Conservation (phyloP, 2,113 vertebrate genomes). For the Bambusicola thoracicus region DNA sequence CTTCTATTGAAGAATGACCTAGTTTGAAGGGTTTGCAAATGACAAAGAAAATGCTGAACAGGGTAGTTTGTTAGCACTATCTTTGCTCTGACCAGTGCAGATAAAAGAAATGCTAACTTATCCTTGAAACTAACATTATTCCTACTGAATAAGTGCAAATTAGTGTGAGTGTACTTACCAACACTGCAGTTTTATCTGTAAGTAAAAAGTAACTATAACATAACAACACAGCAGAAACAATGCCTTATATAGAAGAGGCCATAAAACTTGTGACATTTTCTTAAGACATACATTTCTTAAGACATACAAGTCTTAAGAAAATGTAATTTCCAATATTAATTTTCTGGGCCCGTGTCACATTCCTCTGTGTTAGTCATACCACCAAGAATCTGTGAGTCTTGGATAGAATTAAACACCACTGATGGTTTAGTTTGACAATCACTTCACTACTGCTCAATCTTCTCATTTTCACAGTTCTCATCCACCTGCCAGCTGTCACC, state of each 20-base stretch:
- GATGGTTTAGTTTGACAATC: neutral
- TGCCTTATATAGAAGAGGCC: neutral
- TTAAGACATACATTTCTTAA: no score
- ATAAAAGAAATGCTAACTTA: neutral
- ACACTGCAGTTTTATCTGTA: neutral
- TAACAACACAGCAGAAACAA: neutral
- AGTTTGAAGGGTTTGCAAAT: neutral
- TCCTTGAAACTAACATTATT: neutral
- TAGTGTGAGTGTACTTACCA: neutral
- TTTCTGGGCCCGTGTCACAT: neutral
- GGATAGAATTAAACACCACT: neutral
- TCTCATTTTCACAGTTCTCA: neutral
- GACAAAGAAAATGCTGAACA: neutral
- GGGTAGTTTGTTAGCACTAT: neutral
- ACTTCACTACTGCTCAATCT: neutral
- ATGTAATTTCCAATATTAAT: neutral
- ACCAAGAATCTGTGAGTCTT: neutral
- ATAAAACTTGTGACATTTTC: no score
- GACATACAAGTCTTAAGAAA: neutral
- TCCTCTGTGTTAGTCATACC: neutral
- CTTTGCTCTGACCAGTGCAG: neutral
- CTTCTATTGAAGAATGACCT: neutral
- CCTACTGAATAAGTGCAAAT: neutral
- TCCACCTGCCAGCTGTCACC: neutral
- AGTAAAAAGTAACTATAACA: neutral